These are phyloP conservation scores for Lerista edwardsae DNA, from an alignment of 2,797 vertebrate genomes.

Conservation along the genomic window DNA sequence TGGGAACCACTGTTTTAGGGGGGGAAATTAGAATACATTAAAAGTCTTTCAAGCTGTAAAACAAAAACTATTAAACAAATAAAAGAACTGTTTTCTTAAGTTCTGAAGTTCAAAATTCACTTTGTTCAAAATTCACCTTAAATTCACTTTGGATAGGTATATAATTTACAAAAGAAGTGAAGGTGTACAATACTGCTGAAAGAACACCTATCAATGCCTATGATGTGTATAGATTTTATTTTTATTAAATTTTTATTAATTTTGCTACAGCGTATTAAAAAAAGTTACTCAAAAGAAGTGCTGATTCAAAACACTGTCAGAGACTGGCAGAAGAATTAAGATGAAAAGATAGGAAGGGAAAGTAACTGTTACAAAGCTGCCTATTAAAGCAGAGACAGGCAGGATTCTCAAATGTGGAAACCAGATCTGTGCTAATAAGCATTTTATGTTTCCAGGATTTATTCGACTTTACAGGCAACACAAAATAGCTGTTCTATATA, in stretches of 20 bases:
- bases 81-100: slow-evolving; percentile 22
- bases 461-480: slow-evolving; percentile 3
- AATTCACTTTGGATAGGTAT: slow-evolving; percentile 21
- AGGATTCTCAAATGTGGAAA: slow-evolving; percentile 47
- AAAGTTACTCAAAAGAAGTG: slow-evolving; percentile 52
- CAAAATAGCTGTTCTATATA: slow-evolving; percentile 38
- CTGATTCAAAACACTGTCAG: slow-evolving; percentile 50
- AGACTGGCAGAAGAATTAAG: slow-evolving; percentile 37
- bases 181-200: background rate
- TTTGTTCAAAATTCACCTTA: too few species aligned
- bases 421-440: slow-evolving; percentile 52
- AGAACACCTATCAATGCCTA: background rate
- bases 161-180: slow-evolving; percentile 22
- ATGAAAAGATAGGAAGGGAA: slow-evolving; percentile 52
- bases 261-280: slow-evolving; percentile 40
- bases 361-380: slow-evolving; percentile 39
- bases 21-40: background rate
- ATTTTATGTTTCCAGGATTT: slow-evolving; percentile 52
- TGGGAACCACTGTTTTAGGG: too few species aligned
- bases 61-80: background rate
- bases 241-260: slow-evolving; percentile 38
- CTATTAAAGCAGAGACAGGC: slow-evolving; percentile 51
- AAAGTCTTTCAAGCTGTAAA: slow-evolving; percentile 4
- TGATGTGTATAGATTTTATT: slow-evolving; percentile 12
- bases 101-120: slow-evolving; percentile 24